These are phyloP conservation scores for Pentalonia nigronervosa DNA, from an alignment of 1,140 invertebrate species.

Conservation along the genomic window DNA sequence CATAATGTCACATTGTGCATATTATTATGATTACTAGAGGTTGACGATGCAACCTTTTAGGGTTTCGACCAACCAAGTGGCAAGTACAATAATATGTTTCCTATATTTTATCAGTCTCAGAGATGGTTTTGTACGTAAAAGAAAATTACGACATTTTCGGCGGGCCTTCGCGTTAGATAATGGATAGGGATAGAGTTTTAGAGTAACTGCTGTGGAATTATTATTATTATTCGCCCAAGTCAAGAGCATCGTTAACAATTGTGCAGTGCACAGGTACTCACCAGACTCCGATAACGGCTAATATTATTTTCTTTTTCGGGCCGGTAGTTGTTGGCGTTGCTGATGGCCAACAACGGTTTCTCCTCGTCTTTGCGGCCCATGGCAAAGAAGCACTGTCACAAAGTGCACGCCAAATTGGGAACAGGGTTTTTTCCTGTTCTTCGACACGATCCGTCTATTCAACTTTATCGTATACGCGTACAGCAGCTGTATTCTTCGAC, in stretches of 20 bases:
- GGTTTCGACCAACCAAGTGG: no score
- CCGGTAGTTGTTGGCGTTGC: background rate
- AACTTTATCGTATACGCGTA: background rate
- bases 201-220: background rate
- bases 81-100: no score
- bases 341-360: constrained; percentile 29
- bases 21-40: background rate
- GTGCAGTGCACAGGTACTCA: background rate
- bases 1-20: background rate
- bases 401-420: background rate
- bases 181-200: background rate
- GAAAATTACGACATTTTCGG: background rate
- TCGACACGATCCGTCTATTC: no score
- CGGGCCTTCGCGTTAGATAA: background rate
- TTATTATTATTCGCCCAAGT: background rate
- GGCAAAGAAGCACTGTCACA: background rate
- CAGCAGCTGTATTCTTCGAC: background rate
- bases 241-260: background rate
- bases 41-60: background rate
- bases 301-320: background rate
- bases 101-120: background rate
- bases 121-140: background rate
- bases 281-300: constrained; percentile 8
- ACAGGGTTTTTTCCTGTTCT: no score
- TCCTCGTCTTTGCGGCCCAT: background rate